Base-by-base conservation (phyloP, 1,140 invertebrate species). In the Theocolax elegans region DNA sequence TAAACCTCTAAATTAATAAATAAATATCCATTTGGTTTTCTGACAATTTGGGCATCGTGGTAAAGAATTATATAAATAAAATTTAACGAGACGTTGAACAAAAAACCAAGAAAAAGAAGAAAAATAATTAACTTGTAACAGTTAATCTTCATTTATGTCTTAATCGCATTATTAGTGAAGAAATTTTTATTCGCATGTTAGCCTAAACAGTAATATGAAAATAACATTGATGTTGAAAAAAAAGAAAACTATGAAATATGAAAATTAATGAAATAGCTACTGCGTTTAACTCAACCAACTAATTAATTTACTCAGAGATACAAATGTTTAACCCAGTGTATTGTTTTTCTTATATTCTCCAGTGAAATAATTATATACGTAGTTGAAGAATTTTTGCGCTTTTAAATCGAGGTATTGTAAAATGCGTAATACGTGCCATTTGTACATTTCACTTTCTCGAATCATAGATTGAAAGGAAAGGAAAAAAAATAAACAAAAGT, bases 91-190 rank as follows among this genome's bases (percentile, higher is more conserved):
- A 7, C 15, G 46, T 60, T 62, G 42, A n/a, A n/a, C n/a, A n/a
- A n/a, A n/a, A n/a, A n/a, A n/a, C n/a, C n/a, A n/a, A n/a, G n/a
- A n/a, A 40, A 51, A 59, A 15, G 6, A 31, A 42, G 23, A 25
- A 60, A 51, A 53, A 27, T 62, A 17, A 54, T 53, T 29, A 40
- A 62, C 35, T 51, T 19, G 49, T 49, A 56, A 69, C 46, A 63
- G 8, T 54, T 49, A 62, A 69, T 69, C 46, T 53, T 17, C 15
- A 60, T 51, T 19, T 54, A 17, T 56, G 25, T 49, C 49, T 64
- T 64, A n/a, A 35, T 70, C 59, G 63, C n/a, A 56, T 58, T 64
- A 35, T 62, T 62, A 15, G n/a, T 69, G 21, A 38, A 69, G 10
- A 29, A 49, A 2, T 56, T 7, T 13, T 69, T 38, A 29, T 62